These are phyloP conservation scores for Galerucella calmariensis DNA, from an alignment of 2,888 invertebrate genomes.

Conservation along the genomic window DNA sequence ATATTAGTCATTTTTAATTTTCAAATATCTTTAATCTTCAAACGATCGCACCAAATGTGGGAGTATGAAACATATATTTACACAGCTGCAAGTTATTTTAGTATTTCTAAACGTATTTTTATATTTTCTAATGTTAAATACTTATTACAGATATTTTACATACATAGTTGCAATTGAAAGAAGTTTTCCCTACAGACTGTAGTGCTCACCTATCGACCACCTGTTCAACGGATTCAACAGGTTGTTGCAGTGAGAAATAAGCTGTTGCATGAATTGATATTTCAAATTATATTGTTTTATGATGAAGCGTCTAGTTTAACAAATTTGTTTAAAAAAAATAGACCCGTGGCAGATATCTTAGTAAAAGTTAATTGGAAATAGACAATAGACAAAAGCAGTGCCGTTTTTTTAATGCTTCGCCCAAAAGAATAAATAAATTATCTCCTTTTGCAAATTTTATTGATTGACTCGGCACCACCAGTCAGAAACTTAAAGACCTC, in stretches of 20 bases:
- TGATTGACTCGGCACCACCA: too few relatives aligned
- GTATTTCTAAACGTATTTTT: conserved; percentile 7
- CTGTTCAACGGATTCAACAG: conserved; percentile 18
- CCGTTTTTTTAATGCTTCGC: too few relatives aligned
- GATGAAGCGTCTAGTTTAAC: too few relatives aligned
- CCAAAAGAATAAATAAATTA: too few relatives aligned
- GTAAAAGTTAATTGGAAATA: too few relatives aligned
- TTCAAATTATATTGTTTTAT: not conserved
- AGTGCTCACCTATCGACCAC: not conserved
- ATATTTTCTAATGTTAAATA: conserved; percentile 1
- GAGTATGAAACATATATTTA: conserved; percentile 20
- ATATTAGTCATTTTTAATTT: conserved; percentile 10
- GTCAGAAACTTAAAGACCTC: too few relatives aligned
- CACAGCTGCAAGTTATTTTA: conserved; percentile 23
- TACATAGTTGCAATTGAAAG: not conserved
- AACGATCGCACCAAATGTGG: conserved; percentile 21
- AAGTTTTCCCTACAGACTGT: not conserved
- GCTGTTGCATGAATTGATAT: not conserved
- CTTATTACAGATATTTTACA: not conserved
- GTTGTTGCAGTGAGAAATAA: not conserved
- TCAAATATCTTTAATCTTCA: conserved; percentile 14
- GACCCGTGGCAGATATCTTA: too few relatives aligned
- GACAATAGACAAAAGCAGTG: too few relatives aligned
- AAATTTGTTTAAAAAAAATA: too few relatives aligned
- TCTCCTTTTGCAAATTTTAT: too few relatives aligned